Evolutionary conservation across 2,797 vertebrate genomes (phyloP), one percentile per base, ranked within the genome.

Genomic region (Epinephelus malabaricus): DNA sequence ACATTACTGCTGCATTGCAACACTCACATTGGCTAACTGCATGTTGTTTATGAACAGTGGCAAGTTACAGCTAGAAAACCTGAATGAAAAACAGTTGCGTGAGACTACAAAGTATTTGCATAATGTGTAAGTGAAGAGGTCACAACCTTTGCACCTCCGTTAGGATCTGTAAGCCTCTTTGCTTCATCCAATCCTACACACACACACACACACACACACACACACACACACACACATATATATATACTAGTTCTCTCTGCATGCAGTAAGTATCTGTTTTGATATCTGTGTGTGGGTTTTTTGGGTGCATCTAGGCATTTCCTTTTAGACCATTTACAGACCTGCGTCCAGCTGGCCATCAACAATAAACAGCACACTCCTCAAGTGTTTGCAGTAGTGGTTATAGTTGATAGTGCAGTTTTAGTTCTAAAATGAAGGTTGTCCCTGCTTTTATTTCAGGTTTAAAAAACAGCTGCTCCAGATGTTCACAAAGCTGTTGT

Each of bases 131-230:
- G 76, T 8, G 15, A 46, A 78, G 69, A 82, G 85, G 82, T 81
- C 68, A 25, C 3, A 17, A 90, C 87, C 88, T 90, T 86, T 81
- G 72, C 63, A 79, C 86, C 71, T 87, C 73, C 60, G 62, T 21
- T 19, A 67, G 71, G 81, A 82, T 73, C 73, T 70, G 19, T 90
- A 92, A 94, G 82, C 90, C 69, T 88, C 87, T 92, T 89, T 81
- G 73, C 82, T 84, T 73, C 53, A 78, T 76, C 68, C 90, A 86
- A 92, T 90, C 85, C 85, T 4, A 19, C 67, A 77, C 46, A 67
- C 49, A 69, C 27, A 63, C 45, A 79, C 15, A 64, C 61, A 54
- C 65, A 79, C 46, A 18, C 10, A 38, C 55, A 47, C 58, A 69
- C 30, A 34, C 30, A 34, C 30, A 34, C 30, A 34, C 30, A 34